Percentiles rank a stretch among this genome's conserved stretches.
These are phyloP conservation scores for Gymnoscopelus braueri DNA, from an alignment of 2,797 vertebrate genomes.

Conservation along the genomic window DNA sequence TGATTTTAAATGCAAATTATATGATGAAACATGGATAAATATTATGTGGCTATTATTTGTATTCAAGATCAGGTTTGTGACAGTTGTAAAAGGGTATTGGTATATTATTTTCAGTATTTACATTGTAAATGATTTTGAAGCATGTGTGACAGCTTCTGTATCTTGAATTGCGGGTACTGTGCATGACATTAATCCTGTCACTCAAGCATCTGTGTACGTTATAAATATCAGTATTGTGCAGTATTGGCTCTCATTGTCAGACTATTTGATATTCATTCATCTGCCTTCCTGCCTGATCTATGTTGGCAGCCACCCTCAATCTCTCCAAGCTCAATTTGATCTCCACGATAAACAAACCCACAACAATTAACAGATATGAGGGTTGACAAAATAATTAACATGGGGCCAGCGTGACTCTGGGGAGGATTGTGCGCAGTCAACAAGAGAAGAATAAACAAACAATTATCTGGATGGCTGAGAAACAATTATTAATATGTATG, in stretches of 20 bases:
- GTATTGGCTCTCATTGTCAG: slow-evolving; percentile 38
- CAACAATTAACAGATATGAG: slow-evolving; percentile 79
- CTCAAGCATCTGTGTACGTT: slow-evolving; percentile 49
- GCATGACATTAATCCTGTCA: slow-evolving; percentile 20
- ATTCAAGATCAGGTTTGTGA: background rate
- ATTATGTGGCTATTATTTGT: background rate
- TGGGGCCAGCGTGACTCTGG: slow-evolving; percentile 61
- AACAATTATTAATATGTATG: slow-evolving; percentile 45
- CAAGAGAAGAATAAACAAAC: slow-evolving; percentile 71
- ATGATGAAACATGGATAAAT: background rate
- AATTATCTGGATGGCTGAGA: slow-evolving; percentile 68
- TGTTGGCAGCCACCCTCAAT: slow-evolving; percentile 65
- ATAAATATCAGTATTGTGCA: slow-evolving; percentile 15
- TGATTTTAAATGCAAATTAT: background rate
- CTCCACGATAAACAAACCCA: slow-evolving; percentile 73
- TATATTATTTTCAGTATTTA: slow-evolving; percentile 26
- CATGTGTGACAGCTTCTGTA: slow-evolving; percentile 23
- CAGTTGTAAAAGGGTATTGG: slow-evolving; percentile 19
- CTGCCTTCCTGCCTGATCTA: slow-evolving; percentile 61
- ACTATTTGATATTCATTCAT: slow-evolving; percentile 60
- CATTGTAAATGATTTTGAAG: slow-evolving; percentile 41
- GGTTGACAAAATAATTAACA: slow-evolving; percentile 80
- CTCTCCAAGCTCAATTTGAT: slow-evolving; percentile 75
- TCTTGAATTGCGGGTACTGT: slow-evolving; percentile 24
- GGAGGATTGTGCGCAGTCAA: slow-evolving; percentile 54